Base-by-base conservation (phyloP, 1,140 invertebrate genomes). In the Anoplolepis gracilipes region DNA sequence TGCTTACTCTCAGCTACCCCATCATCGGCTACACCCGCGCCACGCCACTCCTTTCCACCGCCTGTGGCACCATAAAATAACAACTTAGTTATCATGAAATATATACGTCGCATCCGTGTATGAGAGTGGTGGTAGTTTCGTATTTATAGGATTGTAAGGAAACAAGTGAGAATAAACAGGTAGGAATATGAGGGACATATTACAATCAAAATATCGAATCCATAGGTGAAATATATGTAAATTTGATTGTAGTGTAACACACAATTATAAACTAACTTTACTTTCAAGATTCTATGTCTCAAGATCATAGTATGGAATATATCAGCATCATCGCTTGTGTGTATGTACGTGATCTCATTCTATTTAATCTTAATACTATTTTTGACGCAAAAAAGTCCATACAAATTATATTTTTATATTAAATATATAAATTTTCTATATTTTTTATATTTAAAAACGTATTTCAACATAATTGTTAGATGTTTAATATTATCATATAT, bases 1-100 rank as follows among this genome's bases (percentile, higher is more conserved):
- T 92, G 94, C 94, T 94, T 94, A 94, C 94, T 92, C 92, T 94
- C 94, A 92, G 94, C 94, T 94, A 94, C 94, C 90, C 93, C 93
- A 94, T 94, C 93, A 93, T 94, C 93, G 89, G 93, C 93, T 94
- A 94, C 94, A 94, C 92, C 93, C 76, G 64, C 93, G 93, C 92
- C 93, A 91, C 92, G 91, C 92, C 94, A 94, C 94, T 92, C 93
- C 94, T 93, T 93, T 92, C 92, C 93, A 94, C 94, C 94, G 94
- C 94, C 94, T 95, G 94, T 95, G 94, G 94, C 94, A 95, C 94
- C 94, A 95, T 93, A 95, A 94, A 95, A 95, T 95, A 88, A 94
- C 88, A 94, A 93, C 94, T 95, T 95, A 94, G 93, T 93, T 93
- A 92, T 85, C 87, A 91, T 65, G 59, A 85, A 87, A 91, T 87